Percentiles rank a stretch among this genome's conserved stretches.
Evolutionary conservation across 1,140 invertebrate genomes (phyloP).

Genomic region (Drosophila bocki): DNA sequence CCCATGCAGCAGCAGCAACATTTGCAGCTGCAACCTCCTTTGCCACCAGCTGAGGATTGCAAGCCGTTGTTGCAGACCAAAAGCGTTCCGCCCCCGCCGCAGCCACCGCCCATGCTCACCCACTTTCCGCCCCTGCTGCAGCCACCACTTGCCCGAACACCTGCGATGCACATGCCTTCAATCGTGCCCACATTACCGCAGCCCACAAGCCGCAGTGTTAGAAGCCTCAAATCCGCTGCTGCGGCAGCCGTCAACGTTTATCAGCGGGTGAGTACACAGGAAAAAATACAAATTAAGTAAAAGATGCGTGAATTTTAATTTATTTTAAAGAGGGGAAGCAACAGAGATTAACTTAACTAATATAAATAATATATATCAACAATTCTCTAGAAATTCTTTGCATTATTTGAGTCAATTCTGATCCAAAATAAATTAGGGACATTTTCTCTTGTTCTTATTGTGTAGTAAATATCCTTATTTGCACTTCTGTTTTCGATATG

Average conservation of each 20-base stretch:
- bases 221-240: conserved; percentile 59
- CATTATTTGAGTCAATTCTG: background rate
- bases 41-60: conserved; percentile 16
- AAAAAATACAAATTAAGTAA: background rate
- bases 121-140: conserved; percentile 21
- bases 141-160: background rate
- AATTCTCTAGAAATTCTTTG: no score
- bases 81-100: conserved; percentile 49
- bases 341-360: no score
- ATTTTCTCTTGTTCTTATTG: background rate
- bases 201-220: conserved; percentile 22
- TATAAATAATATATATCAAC: no score
- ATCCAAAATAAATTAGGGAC: background rate
- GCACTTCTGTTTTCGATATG: no score
- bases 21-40: conserved; percentile 15
- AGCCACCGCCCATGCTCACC: conserved; percentile 43
- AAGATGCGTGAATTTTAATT: no score
- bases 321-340: no score
- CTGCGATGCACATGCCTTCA: conserved; percentile 12
- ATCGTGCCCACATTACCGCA: conserved; percentile 3
- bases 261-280: conserved; percentile 62
- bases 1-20: conserved; percentile 35
- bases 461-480: background rate
- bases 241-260: conserved; percentile 59
- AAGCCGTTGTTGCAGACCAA: conserved; percentile 26